Base-by-base conservation (phyloP, 2,888 invertebrate genomes). In the Doris montereyensis region DNA sequence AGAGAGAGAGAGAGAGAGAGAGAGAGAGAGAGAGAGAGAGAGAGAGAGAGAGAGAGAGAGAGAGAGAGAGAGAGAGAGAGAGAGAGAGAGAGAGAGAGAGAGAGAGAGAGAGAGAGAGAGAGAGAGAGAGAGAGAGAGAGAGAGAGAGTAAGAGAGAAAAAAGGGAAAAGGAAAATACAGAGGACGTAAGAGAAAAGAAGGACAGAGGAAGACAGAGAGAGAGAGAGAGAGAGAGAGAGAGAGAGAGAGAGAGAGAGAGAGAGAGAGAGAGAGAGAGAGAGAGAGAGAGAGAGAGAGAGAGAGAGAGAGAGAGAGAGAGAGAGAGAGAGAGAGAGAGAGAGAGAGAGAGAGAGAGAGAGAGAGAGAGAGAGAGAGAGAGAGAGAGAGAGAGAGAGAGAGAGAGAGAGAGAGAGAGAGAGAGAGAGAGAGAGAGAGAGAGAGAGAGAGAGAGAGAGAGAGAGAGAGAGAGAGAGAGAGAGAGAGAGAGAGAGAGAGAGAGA, bases 51-150 rank as follows among this genome's bases (percentile, higher is more conserved):
- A n/a, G n/a, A n/a, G n/a, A n/a, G n/a, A n/a, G n/a, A 34, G 1
- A 41, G 41, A 35, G 26, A 62, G 62, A 35, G 62, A 62, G 28
- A 21, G 62, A 70, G 41, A n/a, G 52, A 32, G 68, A 71, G 71
- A 76, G 30, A 68, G 68, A 67, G 17, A 41, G 26, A 28, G 10
- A 57, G 32, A 17, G 34, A 57, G 70, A 24, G 21, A 30, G 28
- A 5, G 13, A 52, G 35, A n/a, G 0, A 1, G 26, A 34, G 58
- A 17, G 17, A 34, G 60, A 58, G 10, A 24, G 41, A 77, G 28
- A 1, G 58, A 58, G 58, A 58, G 58, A 58, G 58, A 58, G 58
- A 58, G 58, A 58, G 58, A 58, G 58, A 58, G 58, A 58, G 58
- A 58, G 58, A 58, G 58, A 58, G 58, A 58, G 58, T 21, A 24